A percentile compares a stretch with the other conserved stretches of the same genome.
phyloP scores from a whole-genome alignment of 2,888 invertebrate genomes.

The Drosophila mimica region DNA sequence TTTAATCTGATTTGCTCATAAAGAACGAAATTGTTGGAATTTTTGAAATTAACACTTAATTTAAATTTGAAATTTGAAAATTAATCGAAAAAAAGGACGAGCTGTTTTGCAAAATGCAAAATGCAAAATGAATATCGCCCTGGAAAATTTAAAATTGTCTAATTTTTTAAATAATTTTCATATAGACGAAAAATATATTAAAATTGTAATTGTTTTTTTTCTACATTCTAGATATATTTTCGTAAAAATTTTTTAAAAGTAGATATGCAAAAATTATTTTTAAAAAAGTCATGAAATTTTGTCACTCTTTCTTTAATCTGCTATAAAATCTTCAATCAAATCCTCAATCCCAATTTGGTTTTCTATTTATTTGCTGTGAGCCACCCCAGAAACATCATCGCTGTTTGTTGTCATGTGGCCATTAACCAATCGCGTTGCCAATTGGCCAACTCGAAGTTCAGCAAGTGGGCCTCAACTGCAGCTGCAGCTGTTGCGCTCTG shows the following conservation, averaged over 20 bases:
- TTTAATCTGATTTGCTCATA: not conserved
- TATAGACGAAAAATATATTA: not conserved
- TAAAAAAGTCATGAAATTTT: not conserved
- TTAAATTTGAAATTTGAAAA: too few species aligned
- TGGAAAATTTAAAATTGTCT: not conserved
- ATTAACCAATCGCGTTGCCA: slow-evolving; percentile 46
- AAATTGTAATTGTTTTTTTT: not conserved
- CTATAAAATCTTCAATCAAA: slow-evolving; percentile 3
- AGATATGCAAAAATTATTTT: not conserved
- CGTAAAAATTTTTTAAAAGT: not conserved
- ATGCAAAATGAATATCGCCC: not conserved
- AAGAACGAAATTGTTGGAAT: not conserved
- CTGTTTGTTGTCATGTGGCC: slow-evolving; percentile 23
- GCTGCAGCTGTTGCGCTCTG: slow-evolving; percentile 33
- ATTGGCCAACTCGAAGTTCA: slow-evolving; percentile 38
- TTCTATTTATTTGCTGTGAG: not conserved
- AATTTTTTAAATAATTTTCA: not conserved
- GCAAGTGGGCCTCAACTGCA: slow-evolving; percentile 50
- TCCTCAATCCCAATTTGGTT: not conserved
- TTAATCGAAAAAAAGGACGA: too few species aligned
- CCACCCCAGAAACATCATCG: slow-evolving; percentile 18
- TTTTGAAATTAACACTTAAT: not conserved
- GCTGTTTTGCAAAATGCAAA: too few species aligned
- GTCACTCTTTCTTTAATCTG: not conserved
- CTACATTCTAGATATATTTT: not conserved